phyloP scores from a whole-genome alignment of 2,797 vertebrate genomes.

The Sebastes glaucus region DNA sequence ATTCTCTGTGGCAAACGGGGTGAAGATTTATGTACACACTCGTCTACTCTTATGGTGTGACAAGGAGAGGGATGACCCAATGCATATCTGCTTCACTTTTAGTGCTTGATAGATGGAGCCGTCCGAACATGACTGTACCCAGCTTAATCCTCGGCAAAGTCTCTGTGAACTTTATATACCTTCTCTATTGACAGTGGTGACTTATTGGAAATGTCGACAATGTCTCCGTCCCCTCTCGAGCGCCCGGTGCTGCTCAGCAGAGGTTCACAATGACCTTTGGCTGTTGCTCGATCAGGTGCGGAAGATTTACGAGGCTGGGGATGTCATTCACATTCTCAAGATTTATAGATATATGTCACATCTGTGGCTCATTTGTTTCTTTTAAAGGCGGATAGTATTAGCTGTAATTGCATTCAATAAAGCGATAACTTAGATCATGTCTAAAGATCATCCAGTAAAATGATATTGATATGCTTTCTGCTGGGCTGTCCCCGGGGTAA shows the following conservation, averaged over 20 bases:
- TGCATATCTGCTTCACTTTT: conserved; percentile 79
- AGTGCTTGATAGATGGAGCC: conserved; percentile 81
- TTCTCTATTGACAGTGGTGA: conserved; percentile 66
- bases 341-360: conserved; percentile 10
- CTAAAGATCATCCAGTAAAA: conserved; percentile 6
- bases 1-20: conserved; percentile 70
- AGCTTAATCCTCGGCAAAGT: conserved; percentile 71
- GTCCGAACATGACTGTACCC: conserved; percentile 72
- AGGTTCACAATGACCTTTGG: conserved; percentile 33
- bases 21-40: conserved; percentile 75
- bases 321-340: not conserved
- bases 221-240: conserved; percentile 11
- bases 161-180: conserved; percentile 67
- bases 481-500: not conserved
- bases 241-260: not conserved
- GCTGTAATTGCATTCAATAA: not conserved
- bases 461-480: conserved; percentile 8
- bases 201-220: conserved; percentile 64
- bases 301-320: conserved; percentile 25
- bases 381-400: not conserved
- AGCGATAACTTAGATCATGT: not conserved
- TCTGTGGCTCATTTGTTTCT: conserved; percentile 27
- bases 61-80: conserved; percentile 79
- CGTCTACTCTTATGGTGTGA: conserved; percentile 66
- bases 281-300: not conserved